Percentiles rank a stretch among this genome's conserved stretches.
Evolutionary conservation across 1,140 invertebrate genomes (phyloP).

Genomic region (Armadillidium nasatum): DNA sequence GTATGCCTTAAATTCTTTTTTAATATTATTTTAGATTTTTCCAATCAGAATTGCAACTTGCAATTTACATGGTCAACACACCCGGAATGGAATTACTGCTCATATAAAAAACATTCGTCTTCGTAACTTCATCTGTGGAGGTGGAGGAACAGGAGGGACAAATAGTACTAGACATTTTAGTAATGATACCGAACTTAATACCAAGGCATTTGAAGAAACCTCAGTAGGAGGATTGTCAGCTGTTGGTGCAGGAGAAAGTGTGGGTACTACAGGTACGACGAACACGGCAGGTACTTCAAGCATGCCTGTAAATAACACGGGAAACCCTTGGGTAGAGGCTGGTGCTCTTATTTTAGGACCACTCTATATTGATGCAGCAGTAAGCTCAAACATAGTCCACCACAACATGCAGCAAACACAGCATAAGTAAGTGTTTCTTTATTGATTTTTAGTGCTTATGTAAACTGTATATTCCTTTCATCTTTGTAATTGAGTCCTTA

Average conservation of each 20-base stretch:
- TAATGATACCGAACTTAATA: constrained; percentile 1
- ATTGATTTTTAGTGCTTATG: neutral
- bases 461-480: no score
- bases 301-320: neutral
- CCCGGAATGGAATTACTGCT: constrained; percentile 82
- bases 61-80: constrained; percentile 86
- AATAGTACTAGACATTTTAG: constrained; percentile 16
- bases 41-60: constrained; percentile 84
- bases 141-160: neutral
- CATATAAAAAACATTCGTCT: constrained; percentile 72
- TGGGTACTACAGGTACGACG: neutral
- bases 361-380: constrained; percentile 85
- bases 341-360: constrained; percentile 85
- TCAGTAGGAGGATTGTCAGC: constrained; percentile 32
- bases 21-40: constrained; percentile 58
- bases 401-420: constrained; percentile 38
- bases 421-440: constrained; percentile 26
- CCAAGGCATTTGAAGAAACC: constrained; percentile 22
- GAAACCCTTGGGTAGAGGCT: constrained; percentile 75
- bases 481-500: no score
- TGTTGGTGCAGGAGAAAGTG: constrained; percentile 11
- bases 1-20: no score
- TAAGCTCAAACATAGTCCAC: constrained; percentile 54
- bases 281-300: neutral
- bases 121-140: constrained; percentile 44